Evolutionary conservation across 2,888 invertebrate species (phyloP).

Genomic region (Tuberolachnus salignus): DNA sequence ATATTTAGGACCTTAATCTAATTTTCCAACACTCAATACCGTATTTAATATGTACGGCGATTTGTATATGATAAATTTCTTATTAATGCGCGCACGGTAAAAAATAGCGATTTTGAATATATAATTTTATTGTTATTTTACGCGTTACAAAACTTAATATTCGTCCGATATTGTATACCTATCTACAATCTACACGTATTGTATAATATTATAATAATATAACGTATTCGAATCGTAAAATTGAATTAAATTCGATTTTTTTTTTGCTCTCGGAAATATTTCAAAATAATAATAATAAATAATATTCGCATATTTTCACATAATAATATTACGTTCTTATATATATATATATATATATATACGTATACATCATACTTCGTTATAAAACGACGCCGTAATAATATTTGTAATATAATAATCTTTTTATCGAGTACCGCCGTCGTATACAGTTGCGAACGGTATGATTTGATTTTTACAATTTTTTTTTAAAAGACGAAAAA

Average conservation of each 20-base stretch:
- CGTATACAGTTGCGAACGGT: no score
- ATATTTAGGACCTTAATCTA: conserved; percentile 19
- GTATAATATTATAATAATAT: background rate
- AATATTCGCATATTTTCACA: no score
- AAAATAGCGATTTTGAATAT: conserved; percentile 15
- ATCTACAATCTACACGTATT: background rate
- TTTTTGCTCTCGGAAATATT: no score
- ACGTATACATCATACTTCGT: no score
- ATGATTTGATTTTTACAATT: no score
- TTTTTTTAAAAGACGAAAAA: no score
- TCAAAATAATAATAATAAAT: background rate
- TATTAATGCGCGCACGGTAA: background rate
- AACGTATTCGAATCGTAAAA: background rate
- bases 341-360: no score
- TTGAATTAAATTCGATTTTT: background rate
- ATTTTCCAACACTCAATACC: conserved; percentile 11
- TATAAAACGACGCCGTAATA: no score
- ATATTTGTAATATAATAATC: no score
- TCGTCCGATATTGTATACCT: background rate
- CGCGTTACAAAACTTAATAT: background rate
- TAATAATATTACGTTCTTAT: no score
- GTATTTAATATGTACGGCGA: conserved; percentile 5
- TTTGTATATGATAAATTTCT: no score
- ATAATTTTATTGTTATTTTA: background rate
- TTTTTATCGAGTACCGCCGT: no score